phyloP scores from a whole-genome alignment of 2,888 invertebrate genomes.

The Cyaniris semiargus region DNA sequence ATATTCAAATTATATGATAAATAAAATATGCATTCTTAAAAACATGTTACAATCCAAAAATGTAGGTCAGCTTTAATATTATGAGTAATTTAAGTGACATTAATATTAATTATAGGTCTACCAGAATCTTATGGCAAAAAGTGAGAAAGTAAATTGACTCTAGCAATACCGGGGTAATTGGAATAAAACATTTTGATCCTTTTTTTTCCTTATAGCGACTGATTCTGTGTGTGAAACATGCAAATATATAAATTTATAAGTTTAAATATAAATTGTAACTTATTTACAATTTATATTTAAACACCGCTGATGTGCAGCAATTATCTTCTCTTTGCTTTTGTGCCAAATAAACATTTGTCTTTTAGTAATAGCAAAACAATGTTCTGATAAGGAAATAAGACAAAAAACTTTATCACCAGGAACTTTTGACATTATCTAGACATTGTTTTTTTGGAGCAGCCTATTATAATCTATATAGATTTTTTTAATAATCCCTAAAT shows the following conservation, averaged over 20 bases:
- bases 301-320: no score
- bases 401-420: not conserved
- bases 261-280: not conserved
- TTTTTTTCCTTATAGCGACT: no score
- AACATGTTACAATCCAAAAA: not conserved
- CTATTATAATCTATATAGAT: not conserved
- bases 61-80: not conserved
- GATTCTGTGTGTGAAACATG: no score
- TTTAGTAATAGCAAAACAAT: slow-evolving; percentile 2
- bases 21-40: not conserved
- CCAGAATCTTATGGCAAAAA: no score
- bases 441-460: slow-evolving; percentile 31
- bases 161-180: no score
- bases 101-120: no score
- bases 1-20: not conserved
- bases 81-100: not conserved
- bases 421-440: slow-evolving; percentile 38
- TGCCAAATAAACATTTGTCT: not conserved
- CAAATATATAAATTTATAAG: no score
- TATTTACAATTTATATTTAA: not conserved
- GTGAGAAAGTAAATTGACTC: no score
- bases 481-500: not conserved
- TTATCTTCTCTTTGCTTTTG: not conserved
- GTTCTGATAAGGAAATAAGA: not conserved
- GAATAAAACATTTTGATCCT: no score